phyloP scores from a whole-genome alignment of 2,888 invertebrate genomes.

The Bruchidius siliquastri region DNA sequence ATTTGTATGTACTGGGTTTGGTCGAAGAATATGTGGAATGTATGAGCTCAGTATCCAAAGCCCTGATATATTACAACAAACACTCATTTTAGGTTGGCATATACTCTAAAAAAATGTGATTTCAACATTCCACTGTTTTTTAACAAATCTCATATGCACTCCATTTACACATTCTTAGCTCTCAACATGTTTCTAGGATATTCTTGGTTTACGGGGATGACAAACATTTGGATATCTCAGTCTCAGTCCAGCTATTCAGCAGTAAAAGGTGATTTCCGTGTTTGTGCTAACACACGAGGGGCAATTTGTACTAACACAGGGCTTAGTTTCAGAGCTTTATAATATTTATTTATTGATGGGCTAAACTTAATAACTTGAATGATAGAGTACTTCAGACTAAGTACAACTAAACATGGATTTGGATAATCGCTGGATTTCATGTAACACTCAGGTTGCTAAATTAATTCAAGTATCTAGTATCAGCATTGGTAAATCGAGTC shows the following conservation, averaged over 20 bases:
- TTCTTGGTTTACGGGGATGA: conserved; percentile 22
- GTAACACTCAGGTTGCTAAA: no score
- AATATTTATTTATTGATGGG: no score
- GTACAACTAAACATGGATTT: no score
- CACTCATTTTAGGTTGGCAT: no score
- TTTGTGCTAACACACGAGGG: conserved; percentile 10
- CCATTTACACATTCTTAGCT: neutral
- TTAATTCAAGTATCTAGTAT: no score
- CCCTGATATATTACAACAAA: no score
- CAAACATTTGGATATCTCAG: conserved; percentile 23
- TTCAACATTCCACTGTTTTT: neutral
- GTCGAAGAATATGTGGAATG: neutral
- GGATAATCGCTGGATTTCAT: no score
- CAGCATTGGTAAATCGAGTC: no score
- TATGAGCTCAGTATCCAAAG: no score
- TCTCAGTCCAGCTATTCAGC: conserved; percentile 10
- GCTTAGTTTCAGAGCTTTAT: neutral
- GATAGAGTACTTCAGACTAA: no score
- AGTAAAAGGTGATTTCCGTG: conserved; percentile 19
- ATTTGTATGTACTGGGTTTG: neutral
- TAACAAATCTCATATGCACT: neutral
- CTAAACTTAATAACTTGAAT: no score
- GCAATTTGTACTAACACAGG: neutral
- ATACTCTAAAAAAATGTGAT: no score
- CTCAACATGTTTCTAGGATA: conserved; percentile 19